phyloP scores from a whole-genome alignment of 1,140 invertebrate genomes.

The Homarus americanus region DNA sequence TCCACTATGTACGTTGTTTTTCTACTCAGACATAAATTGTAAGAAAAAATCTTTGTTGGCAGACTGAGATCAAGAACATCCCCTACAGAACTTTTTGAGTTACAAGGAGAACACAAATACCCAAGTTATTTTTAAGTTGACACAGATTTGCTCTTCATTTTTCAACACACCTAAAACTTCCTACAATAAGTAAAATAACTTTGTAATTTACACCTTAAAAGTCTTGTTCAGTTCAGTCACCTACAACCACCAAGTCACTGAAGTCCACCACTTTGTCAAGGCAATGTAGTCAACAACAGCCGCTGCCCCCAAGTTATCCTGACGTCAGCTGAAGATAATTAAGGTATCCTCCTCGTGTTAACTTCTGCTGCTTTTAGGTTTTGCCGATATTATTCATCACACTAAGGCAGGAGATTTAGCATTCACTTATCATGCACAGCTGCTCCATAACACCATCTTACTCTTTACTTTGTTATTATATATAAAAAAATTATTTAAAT shows the following conservation, averaged over 20 bases:
- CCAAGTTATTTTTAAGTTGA: no score
- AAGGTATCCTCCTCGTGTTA: no score
- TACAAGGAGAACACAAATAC: no score
- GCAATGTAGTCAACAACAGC: background rate
- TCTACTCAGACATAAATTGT: no score
- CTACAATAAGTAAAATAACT: background rate
- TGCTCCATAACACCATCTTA: background rate
- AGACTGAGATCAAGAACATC: no score
- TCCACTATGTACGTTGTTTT: no score
- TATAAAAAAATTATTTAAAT: background rate
- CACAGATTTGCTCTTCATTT: no score
- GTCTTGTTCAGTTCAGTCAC: background rate
- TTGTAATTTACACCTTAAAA: no score
- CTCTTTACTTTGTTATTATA: constrained; percentile 13
- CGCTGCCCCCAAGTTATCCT: background rate
- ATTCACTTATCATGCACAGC: constrained; percentile 27
- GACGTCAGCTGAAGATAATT: background rate
- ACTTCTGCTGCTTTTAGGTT: no score
- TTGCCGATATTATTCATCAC: constrained; percentile 7
- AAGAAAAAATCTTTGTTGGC: no score
- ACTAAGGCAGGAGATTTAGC: background rate
- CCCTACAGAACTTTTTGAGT: no score
- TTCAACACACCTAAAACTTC: no score
- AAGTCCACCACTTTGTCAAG: constrained; percentile 3
- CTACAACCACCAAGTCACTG: background rate